phyloP scores from a whole-genome alignment of 2,888 invertebrate genomes.

The Ectemnius cavifrons region DNA sequence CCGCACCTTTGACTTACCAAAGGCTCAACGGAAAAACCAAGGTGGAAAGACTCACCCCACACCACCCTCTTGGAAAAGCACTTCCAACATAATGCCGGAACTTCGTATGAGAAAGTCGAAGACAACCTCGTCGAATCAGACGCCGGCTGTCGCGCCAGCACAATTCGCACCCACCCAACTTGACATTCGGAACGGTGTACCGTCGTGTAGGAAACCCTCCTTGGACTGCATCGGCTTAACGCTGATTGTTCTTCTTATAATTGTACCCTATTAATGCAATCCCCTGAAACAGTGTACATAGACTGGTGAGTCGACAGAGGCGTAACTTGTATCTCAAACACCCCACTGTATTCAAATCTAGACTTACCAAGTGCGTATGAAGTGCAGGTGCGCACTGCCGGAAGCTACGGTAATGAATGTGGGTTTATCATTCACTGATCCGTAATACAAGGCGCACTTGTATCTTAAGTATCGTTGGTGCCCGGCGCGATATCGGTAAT shows the following conservation, averaged over 20 bases:
- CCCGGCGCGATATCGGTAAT: constrained; percentile 16
- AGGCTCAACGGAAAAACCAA: constrained; percentile 32
- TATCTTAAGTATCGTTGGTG: not conserved
- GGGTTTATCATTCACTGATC: too few species aligned
- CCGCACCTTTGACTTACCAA: constrained; percentile 33
- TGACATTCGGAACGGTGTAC: constrained; percentile 43
- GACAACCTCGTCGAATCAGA: constrained; percentile 42
- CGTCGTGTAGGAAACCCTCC: constrained; percentile 28
- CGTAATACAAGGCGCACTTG: too few species aligned
- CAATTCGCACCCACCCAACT: constrained; percentile 59
- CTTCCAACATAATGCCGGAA: constrained; percentile 45
- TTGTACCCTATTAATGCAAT: constrained; percentile 33
- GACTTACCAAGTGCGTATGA: too few species aligned
- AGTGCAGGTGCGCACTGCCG: too few species aligned
- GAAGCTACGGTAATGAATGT: too few species aligned
- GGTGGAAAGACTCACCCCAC: constrained; percentile 41
- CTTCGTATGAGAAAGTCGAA: constrained; percentile 50
- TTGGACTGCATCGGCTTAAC: constrained; percentile 38
- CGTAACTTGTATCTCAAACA: too few species aligned
- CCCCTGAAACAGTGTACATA: too few species aligned
- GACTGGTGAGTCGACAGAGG: too few species aligned
- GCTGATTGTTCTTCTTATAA: constrained; percentile 36
- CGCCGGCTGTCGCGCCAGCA: constrained; percentile 59
- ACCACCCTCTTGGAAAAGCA: constrained; percentile 50
- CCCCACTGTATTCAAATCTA: too few species aligned